Conservation (phyloP, 2,113 vertebrate genomes). For the Petroica traversi region DNA sequence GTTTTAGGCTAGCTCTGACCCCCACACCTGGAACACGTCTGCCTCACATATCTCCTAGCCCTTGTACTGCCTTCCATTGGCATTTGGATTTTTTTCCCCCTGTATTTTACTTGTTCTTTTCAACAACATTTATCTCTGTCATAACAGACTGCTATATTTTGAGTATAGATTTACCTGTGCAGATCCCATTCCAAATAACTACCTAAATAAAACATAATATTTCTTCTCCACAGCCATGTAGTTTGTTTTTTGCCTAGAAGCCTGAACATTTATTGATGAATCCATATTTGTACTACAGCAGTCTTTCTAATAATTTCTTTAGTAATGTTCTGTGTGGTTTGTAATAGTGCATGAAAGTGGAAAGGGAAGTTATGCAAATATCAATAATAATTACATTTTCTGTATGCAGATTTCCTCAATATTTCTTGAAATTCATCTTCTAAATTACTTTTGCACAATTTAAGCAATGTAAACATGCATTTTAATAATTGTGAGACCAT, state of each 20-base stretch:
- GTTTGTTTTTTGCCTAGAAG: constrained; percentile 58
- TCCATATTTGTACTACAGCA: constrained; percentile 60
- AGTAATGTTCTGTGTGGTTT: constrained; percentile 47
- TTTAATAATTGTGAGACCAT: constrained; percentile 65
- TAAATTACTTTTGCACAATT: constrained; percentile 72
- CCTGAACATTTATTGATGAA: constrained; percentile 70
- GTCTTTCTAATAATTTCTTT: constrained; percentile 55
- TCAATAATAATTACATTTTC: constrained; percentile 68
- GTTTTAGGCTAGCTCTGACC: background rate
- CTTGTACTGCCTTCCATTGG: background rate
- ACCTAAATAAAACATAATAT: constrained; percentile 56
- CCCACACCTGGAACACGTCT: background rate
- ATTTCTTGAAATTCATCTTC: constrained; percentile 70
- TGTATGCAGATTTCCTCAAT: constrained; percentile 70
- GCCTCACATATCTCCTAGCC: background rate
- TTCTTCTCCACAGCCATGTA: constrained; percentile 18
- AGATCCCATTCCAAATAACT: constrained; percentile 60
- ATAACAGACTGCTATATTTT: constrained; percentile 35
- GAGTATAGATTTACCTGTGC: constrained; percentile 66
- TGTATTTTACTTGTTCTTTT: constrained; percentile 24
- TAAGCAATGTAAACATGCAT: constrained; percentile 60
- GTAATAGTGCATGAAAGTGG: constrained; percentile 43
- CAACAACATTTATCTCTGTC: constrained; percentile 56
- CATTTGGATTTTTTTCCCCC: constrained; percentile 6
- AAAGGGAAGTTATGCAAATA: constrained; percentile 70